phyloP scores from a whole-genome alignment of 1,140 invertebrate genomes.

The Aphelenchoides fujianensis region DNA sequence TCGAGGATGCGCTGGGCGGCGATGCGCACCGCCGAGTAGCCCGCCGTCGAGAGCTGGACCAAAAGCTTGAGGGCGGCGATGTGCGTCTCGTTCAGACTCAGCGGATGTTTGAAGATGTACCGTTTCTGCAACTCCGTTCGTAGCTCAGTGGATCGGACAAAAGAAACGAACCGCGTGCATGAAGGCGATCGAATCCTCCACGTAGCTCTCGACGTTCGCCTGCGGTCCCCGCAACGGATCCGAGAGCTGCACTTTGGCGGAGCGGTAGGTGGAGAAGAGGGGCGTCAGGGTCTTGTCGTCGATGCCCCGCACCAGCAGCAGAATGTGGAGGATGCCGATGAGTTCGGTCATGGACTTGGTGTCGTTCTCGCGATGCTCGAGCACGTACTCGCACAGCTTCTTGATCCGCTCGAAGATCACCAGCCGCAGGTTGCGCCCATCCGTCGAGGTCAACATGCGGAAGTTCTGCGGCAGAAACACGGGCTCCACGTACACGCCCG shows the following conservation, averaged over 20 bases:
- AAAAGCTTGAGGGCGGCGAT: conserved; percentile 36
- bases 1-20: conserved; percentile 69
- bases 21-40: conserved; percentile 66
- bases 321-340: conserved; percentile 63
- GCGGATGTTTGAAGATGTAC: conserved; percentile 31
- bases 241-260: conserved; percentile 68
- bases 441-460: conserved; percentile 16
- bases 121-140: conserved; percentile 37
- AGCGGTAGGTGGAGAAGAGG: conserved; percentile 68
- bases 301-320: conserved; percentile 35
- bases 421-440: conserved; percentile 63
- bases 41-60: conserved; percentile 35
- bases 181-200: conserved; percentile 70
- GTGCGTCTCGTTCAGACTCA: conserved; percentile 34
- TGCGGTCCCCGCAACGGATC: conserved; percentile 66
- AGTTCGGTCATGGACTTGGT: conserved; percentile 72
- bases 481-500: conserved; percentile 9
- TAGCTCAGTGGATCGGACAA: no score
- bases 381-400: conserved; percentile 67
- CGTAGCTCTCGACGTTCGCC: conserved; percentile 69
- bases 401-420: conserved; percentile 67
- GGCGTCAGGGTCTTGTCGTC: conserved; percentile 51
- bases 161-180: conserved; percentile 70
- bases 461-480: conserved; percentile 13
- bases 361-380: conserved; percentile 72